phyloP scores from a whole-genome alignment of 2,113 vertebrate species.

The Actinemys pallida region DNA sequence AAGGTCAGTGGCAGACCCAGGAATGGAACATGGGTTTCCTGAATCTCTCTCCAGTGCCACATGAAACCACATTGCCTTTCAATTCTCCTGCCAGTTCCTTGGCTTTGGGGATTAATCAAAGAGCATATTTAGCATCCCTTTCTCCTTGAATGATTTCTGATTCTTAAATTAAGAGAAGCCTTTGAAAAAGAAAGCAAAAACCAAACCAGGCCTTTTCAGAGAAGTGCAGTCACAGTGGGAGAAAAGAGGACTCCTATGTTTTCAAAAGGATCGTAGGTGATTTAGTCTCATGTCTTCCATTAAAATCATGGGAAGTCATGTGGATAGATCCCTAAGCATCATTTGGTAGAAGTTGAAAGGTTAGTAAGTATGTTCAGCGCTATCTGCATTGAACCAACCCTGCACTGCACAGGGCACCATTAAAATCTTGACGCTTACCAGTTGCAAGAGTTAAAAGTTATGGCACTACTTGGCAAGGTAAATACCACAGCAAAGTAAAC shows the following conservation, averaged over 20 bases:
- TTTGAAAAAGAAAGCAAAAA: neutral
- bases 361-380: neutral
- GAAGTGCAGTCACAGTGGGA: neutral
- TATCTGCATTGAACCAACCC: neutral
- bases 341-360: neutral
- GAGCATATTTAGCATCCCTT: neutral
- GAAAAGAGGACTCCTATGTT: neutral
- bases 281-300: neutral
- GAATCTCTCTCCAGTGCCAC: neutral
- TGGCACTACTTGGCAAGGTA: neutral
- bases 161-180: neutral
- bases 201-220: neutral
- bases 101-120: neutral
- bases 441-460: neutral
- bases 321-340: neutral
- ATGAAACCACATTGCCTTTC: neutral
- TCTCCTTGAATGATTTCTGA: neutral
- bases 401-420: no score
- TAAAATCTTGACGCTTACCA: neutral
- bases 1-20: neutral
- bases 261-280: neutral
- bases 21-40: neutral
- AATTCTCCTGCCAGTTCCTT: neutral
- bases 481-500: neutral
- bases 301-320: neutral